A percentile compares a stretch with the other conserved stretches of the same genome.
Evolutionary conservation across 1,140 invertebrate species (phyloP).

Genomic region (Pantala flavescens): DNA sequence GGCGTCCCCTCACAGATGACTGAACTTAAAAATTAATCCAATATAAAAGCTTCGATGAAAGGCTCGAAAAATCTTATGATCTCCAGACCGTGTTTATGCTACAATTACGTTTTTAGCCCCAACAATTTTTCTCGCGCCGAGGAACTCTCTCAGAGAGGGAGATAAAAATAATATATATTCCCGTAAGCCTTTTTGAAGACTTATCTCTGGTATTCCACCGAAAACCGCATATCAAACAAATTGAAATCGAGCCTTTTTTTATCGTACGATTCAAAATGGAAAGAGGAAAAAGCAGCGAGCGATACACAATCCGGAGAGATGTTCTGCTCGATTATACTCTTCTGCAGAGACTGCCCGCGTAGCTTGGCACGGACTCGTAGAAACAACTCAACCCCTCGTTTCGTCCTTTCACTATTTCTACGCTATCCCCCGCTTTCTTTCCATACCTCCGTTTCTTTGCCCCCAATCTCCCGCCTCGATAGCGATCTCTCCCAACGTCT

Average conservation of each 20-base stretch:
- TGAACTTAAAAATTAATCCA: no score
- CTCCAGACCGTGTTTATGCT: no score
- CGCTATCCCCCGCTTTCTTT: background rate
- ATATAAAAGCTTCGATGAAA: no score
- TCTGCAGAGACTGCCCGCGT: background rate
- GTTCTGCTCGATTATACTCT: slow-evolving; percentile 5
- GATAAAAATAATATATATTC: background rate
- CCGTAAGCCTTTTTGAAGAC: background rate
- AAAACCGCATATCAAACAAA: slow-evolving; percentile 10
- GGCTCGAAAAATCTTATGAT: no score
- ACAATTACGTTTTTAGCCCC: no score
- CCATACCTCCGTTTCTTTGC: background rate
- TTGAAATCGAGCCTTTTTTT: slow-evolving; percentile 7
- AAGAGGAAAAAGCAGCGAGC: background rate
- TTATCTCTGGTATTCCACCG: background rate
- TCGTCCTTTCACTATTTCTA: background rate
- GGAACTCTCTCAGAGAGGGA: background rate
- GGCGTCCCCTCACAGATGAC: no score
- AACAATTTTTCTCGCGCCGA: no score
- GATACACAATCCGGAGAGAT: background rate
- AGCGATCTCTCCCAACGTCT: no score
- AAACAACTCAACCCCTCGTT: background rate
- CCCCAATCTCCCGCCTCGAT: background rate
- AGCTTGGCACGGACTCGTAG: background rate
- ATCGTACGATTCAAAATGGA: background rate